Evolutionary conservation across 2,888 invertebrate species (phyloP).

Genomic region (Cosmopolites sordidus): DNA sequence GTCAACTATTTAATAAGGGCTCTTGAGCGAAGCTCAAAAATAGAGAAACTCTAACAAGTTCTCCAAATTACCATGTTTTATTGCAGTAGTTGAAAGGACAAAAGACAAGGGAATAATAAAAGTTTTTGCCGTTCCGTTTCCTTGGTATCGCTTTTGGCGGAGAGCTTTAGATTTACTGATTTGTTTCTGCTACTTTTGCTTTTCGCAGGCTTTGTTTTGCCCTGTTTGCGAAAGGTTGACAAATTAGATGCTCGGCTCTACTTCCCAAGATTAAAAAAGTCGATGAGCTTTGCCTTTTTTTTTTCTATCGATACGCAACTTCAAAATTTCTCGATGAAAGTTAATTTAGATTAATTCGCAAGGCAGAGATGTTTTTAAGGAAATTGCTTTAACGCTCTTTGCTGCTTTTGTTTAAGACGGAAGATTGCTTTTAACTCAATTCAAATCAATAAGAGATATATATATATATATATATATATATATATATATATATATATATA

Average conservation of each 20-base stretch:
- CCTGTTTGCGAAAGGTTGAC: slow-evolving; percentile 1
- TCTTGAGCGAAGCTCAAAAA: slow-evolving; percentile 6
- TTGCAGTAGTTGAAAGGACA: slow-evolving; percentile 12
- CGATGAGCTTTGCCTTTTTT: too few species aligned
- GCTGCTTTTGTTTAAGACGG: too few species aligned
- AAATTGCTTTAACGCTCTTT: too few species aligned
- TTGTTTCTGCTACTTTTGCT: slow-evolving; percentile 9
- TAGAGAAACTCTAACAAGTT: slow-evolving; percentile 8
- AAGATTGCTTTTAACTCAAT: too few species aligned
- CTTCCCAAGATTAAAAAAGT: slow-evolving; percentile 3
- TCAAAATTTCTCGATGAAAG: too few species aligned
- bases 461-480: too few species aligned
- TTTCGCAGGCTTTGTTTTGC: slow-evolving; percentile 3
- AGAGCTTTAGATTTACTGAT: slow-evolving; percentile 12
- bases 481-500: too few species aligned
- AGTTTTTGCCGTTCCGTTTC: slow-evolving; percentile 9
- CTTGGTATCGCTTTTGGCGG: slow-evolving; percentile 10
- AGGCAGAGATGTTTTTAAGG: too few species aligned
- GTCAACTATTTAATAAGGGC: slow-evolving; percentile 7
- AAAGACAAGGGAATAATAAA: slow-evolving; percentile 13
- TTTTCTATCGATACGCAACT: too few species aligned
- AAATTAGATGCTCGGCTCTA: slow-evolving; percentile 11
- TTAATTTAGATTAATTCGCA: too few species aligned
- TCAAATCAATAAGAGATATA: too few species aligned
- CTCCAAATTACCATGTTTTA: slow-evolving; percentile 14